Percentiles rank a stretch among this genome's conserved stretches.
Evolutionary conservation across 92 coral and sea anemone genomes (phyloP).

Genomic region (Parazoanthus swiftii): DNA sequence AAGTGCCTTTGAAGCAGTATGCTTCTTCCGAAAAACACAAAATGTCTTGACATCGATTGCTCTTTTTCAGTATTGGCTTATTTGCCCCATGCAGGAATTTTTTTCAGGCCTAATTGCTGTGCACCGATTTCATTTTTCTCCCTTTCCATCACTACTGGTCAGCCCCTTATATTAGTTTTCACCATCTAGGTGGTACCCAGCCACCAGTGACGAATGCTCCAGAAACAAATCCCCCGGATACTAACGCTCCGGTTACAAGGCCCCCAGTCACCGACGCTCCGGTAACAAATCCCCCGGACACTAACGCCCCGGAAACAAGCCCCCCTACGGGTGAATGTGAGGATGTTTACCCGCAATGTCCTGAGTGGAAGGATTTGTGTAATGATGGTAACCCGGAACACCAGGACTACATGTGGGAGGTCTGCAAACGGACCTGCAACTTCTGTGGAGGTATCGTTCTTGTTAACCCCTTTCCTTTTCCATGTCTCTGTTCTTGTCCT

Average conservation of each 20-base stretch:
- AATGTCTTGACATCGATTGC: too few species aligned
- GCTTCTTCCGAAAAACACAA: too few species aligned
- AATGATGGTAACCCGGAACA: not conserved
- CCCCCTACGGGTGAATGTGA: conserved; percentile 19
- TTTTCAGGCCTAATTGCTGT: too few species aligned
- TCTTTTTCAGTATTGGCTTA: too few species aligned
- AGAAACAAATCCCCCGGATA: not conserved
- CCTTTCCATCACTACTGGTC: not conserved
- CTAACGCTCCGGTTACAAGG: too few species aligned
- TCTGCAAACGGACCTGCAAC: conserved; percentile 18
- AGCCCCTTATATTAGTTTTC: not conserved
- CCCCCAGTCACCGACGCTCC: conserved; percentile 11
- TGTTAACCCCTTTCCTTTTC: not conserved
- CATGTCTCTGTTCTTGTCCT: not conserved
- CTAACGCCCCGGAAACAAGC: conserved; percentile 30
- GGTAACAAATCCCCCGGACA: conserved; percentile 22
- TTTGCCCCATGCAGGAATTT: too few species aligned
- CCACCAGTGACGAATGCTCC: not conserved
- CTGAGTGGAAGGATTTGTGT: conserved; percentile 9
- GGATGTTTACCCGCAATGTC: conserved; percentile 10
- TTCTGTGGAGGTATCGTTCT: conserved; percentile 4
- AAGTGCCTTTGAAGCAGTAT: too few species aligned
- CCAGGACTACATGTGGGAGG: conserved; percentile 17
- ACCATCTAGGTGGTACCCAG: not conserved
- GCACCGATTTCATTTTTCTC: too few species aligned